Evolutionary conservation across 2,797 vertebrate species (phyloP).

Genomic region (Scomberomorus guttatus): DNA sequence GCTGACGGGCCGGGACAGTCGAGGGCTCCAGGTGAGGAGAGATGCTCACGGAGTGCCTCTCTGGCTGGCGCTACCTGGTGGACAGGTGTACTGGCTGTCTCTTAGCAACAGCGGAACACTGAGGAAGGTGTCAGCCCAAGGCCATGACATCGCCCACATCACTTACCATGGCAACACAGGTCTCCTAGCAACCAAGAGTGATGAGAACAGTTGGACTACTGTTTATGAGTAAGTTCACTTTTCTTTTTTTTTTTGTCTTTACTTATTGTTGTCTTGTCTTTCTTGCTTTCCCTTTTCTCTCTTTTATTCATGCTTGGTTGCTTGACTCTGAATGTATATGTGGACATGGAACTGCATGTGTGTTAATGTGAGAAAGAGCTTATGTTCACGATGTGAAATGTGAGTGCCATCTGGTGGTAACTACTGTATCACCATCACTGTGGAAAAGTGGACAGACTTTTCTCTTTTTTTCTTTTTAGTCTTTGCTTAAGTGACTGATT

Average conservation of each 20-base stretch:
- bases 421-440: background rate
- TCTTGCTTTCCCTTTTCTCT: background rate
- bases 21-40: conserved; percentile 91
- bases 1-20: conserved; percentile 88
- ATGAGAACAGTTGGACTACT: conserved; percentile 98
- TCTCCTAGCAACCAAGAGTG: conserved; percentile 95
- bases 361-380: conserved; percentile 15
- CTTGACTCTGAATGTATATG: conserved; percentile 15
- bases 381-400: conserved; percentile 48
- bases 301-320: conserved; percentile 12
- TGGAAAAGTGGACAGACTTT: background rate
- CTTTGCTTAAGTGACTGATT: conserved; percentile 48
- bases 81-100: conserved; percentile 96
- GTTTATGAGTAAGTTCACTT: conserved; percentile 95
- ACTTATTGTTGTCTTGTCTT: conserved; percentile 13
- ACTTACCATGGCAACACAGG: conserved; percentile 95
- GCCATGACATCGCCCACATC: conserved; percentile 95
- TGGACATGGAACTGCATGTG: conserved; percentile 7
- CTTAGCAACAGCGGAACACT: conserved; percentile 96
- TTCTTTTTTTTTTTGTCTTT: conserved; percentile 19
- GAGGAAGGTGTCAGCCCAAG: conserved; percentile 94
- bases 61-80: conserved; percentile 93
- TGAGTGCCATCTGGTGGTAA: conserved; percentile 83
- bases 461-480: conserved; percentile 2
- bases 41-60: conserved; percentile 93